Base-by-base conservation (phyloP, 2,113 vertebrate species). In the Lutjanus erythropterus region DNA sequence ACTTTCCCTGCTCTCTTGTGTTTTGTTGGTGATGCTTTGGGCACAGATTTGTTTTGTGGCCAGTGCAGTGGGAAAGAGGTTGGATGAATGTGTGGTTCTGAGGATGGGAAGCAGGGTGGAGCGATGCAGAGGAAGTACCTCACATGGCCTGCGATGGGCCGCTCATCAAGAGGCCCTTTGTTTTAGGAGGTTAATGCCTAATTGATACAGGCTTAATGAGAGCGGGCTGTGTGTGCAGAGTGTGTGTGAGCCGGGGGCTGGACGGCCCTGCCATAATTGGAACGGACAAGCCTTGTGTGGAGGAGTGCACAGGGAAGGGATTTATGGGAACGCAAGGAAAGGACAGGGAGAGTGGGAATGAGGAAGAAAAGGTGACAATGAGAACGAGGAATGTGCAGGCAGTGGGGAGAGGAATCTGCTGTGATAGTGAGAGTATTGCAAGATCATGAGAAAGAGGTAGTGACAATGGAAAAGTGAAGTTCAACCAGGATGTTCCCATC, bases 131-230 rank as follows among this genome's bases (percentile, higher is more conserved):
- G 93, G 93, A 94, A 94, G 93, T 92, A 64, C 83, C 87, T 93
- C 89, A 85, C 92, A 92, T 77, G 89, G 86, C 75, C 84, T 58
- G 73, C 41, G 71, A 78, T 81, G 82, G 86, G 78, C 89, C 25
- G 37, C 88, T 80, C 66, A 67, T 91, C 89, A 93, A 90, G 69
- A 86, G 90, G 41, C 49, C 83, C 91, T 93, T 95, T 95, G 94
- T 95, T 93, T 94, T 83, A 89, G 84, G 85, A 84, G 90, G 84
- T 92, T 93, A 90, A 91, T 88, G 89, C 92, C 91, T 93, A 93
- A 92, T 91, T 94, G 95, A 94, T 94, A 93, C 88, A 86, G 90
- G 89, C 92, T 91, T 94, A 94, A 94, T 95, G 92, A 94, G 93
- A 91, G 79, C 52, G 37, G 53, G 53, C 68, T 78, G 92, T 91